Evolutionary conservation across 2,797 vertebrate species (phyloP).

Genomic region (Melopsittacus undulatus): DNA sequence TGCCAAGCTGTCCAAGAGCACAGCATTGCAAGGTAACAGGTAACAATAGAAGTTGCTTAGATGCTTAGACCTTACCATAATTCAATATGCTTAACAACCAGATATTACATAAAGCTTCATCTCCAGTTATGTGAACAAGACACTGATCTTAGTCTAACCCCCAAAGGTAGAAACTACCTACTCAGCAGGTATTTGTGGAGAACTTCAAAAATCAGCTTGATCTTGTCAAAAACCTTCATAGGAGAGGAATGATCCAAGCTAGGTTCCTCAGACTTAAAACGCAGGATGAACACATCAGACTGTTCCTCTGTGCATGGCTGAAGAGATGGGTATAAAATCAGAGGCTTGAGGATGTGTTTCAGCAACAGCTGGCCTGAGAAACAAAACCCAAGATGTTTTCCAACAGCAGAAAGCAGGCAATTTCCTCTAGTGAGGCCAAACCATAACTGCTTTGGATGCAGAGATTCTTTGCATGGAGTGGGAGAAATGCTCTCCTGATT

Average conservation of each 20-base stretch:
- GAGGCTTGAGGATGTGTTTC: conserved; percentile 87
- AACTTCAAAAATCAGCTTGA: conserved; percentile 83
- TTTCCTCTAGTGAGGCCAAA: background rate
- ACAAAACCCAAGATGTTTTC: background rate
- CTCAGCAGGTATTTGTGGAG: conserved; percentile 88
- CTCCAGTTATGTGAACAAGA: background rate
- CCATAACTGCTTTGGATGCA: fast-evolving
- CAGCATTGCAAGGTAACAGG: background rate
- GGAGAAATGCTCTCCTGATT: background rate
- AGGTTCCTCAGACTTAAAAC: conserved; percentile 76
- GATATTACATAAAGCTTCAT: background rate
- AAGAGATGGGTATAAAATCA: conserved; percentile 83
- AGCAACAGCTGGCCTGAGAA: conserved; percentile 87
- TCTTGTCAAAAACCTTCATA: conserved; percentile 86
- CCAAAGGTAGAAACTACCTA: conserved; percentile 48
- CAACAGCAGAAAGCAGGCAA: background rate
- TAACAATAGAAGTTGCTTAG: background rate
- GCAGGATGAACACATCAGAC: conserved; percentile 74
- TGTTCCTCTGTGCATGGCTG: conserved; percentile 77
- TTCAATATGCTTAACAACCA: background rate
- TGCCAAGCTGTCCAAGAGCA: background rate
- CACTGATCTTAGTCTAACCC: background rate
- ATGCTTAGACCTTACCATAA: background rate
- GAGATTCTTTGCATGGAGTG: background rate
- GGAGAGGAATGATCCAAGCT: conserved; percentile 80